Percentiles rank a stretch among this genome's conserved stretches.
Evolutionary conservation across 2,888 invertebrate genomes (phyloP).

Genomic region (Eilema griseolum): DNA sequence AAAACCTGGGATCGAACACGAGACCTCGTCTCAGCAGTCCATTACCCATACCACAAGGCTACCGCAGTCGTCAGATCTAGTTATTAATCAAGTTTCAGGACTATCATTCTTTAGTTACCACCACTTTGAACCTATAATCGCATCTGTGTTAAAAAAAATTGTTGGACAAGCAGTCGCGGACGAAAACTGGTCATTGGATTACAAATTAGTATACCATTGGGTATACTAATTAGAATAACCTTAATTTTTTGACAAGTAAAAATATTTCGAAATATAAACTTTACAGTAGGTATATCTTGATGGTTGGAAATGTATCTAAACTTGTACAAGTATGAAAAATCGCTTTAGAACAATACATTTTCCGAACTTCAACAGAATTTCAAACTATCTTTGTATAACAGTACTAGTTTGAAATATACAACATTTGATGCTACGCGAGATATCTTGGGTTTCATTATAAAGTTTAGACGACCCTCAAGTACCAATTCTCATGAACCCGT

Average conservation of each 20-base stretch:
- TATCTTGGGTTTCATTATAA: constrained; percentile 47
- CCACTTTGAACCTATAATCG: too few species aligned
- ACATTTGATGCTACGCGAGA: constrained; percentile 28
- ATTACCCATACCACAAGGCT: too few species aligned
- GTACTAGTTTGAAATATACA: constrained; percentile 29
- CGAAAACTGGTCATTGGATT: too few species aligned
- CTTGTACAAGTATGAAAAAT: neutral
- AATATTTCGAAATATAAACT: neutral
- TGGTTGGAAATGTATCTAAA: neutral
- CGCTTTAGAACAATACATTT: constrained; percentile 10
- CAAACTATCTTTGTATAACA: neutral
- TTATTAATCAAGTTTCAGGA: too few species aligned
- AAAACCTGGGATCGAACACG: too few species aligned
- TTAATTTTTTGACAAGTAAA: neutral
- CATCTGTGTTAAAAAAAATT: too few species aligned
- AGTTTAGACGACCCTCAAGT: constrained; percentile 39
- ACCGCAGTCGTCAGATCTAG: too few species aligned
- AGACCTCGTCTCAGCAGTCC: too few species aligned
- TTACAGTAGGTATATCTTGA: neutral
- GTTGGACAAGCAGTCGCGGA: too few species aligned
- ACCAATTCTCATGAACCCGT: constrained; percentile 39
- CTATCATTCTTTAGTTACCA: too few species aligned
- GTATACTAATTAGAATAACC: too few species aligned
- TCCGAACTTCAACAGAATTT: neutral
- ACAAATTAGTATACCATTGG: too few species aligned